Conservation (phyloP, 2,888 invertebrate species). For the Mystacides longicornis region DNA sequence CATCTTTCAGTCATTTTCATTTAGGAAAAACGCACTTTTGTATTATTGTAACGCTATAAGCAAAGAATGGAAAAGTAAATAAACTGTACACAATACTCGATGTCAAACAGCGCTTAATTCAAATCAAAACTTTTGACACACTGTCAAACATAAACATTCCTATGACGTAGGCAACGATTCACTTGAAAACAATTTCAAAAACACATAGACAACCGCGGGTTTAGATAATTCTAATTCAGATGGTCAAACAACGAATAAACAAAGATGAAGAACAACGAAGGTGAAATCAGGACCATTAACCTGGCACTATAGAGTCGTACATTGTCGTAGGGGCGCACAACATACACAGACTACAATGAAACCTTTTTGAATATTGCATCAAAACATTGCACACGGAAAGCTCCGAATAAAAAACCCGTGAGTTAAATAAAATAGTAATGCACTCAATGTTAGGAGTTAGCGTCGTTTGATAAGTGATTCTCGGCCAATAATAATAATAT, state of each 20-base stretch:
- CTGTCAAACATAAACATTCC: too few species aligned
- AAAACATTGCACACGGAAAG: conserved; percentile 7
- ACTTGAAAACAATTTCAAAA: not conserved
- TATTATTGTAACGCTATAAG: too few species aligned
- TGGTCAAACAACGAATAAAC: not conserved
- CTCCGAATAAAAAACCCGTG: too few species aligned
- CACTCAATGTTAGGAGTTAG: not conserved
- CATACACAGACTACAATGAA: not conserved
- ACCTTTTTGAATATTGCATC: not conserved
- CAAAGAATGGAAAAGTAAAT: too few species aligned
- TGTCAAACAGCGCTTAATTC: too few species aligned
- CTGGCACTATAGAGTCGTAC: not conserved
- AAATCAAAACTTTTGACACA: too few species aligned
- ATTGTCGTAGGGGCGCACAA: not conserved
- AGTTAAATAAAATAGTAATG: not conserved
- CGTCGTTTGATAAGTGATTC: conserved; percentile 3
- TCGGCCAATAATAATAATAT: not conserved
- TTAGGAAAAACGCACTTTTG: too few species aligned
- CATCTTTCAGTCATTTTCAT: too few species aligned
- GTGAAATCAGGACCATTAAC: not conserved
- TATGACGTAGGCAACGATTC: too few species aligned
- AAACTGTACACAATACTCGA: too few species aligned
- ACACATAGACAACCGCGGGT: not conserved
- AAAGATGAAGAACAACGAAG: not conserved
- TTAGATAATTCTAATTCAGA: not conserved